Conservation (phyloP, 2,888 invertebrate species). For the Drosophila meridiana region DNA sequence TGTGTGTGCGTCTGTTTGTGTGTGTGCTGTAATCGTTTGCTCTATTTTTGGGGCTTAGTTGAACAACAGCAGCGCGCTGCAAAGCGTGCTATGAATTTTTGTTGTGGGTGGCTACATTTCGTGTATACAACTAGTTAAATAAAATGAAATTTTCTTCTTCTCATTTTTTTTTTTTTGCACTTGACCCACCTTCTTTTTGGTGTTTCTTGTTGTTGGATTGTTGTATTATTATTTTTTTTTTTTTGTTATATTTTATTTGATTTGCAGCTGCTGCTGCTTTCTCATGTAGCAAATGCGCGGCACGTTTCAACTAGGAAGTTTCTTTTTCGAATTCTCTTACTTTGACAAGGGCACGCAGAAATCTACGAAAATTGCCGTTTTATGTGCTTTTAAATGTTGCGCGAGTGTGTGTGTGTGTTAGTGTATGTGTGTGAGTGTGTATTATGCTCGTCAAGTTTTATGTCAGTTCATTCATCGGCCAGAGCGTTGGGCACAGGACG, state of each 20-base stretch:
- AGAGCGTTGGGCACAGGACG: conserved; percentile 48
- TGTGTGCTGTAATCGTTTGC: conserved; percentile 58
- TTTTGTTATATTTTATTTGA: conserved; percentile 21
- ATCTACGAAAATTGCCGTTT: conserved; percentile 72
- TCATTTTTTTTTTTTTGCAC: conserved; percentile 78
- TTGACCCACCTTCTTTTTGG: conserved; percentile 83
- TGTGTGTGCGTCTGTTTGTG: conserved; percentile 11
- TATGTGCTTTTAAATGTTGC: conserved; percentile 70
- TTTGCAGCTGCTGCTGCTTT: conserved; percentile 43
- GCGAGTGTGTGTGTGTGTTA: conserved; percentile 34
- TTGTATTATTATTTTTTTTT: background rate
- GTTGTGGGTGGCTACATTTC: conserved; percentile 54
- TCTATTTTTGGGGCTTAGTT: conserved; percentile 58
- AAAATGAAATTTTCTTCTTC: conserved; percentile 57
- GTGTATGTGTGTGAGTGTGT: conserved; percentile 25
- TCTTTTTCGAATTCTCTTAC: conserved; percentile 54
- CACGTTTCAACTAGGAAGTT: conserved; percentile 60
- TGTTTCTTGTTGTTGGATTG: conserved; percentile 21
- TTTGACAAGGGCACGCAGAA: conserved; percentile 61
- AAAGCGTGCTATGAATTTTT: conserved; percentile 65
- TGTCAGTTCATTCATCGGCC: conserved; percentile 82
- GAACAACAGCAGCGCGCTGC: conserved; percentile 47
- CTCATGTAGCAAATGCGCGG: conserved; percentile 64
- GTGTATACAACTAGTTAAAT: conserved; percentile 75
- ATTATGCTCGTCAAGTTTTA: conserved; percentile 62